phyloP scores from a whole-genome alignment of 1,140 invertebrate genomes.

The Wasmannia auropunctata region DNA sequence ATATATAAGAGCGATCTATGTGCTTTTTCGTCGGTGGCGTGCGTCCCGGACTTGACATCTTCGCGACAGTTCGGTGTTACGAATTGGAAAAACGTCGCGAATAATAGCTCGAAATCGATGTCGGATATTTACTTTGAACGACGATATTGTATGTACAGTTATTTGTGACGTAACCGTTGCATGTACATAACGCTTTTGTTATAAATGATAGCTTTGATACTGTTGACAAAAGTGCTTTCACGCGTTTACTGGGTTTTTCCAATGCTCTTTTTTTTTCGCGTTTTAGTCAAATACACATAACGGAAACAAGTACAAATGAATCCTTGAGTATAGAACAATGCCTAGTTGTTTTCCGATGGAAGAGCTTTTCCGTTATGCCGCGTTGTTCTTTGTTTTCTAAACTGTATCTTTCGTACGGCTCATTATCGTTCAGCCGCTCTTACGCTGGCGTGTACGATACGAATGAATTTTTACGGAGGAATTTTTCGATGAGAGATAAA shows the following conservation, averaged over 20 bases:
- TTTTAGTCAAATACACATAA: neutral
- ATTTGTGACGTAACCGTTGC: neutral
- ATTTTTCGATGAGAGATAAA: neutral
- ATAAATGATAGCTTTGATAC: neutral
- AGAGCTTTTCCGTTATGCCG: conserved; percentile 11
- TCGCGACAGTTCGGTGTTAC: neutral
- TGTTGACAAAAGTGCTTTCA: conserved; percentile 16
- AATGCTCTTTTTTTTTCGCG: neutral
- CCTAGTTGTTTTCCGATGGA: conserved; percentile 32
- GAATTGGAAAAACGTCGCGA: neutral
- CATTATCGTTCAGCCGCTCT: conserved; percentile 10
- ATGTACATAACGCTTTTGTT: neutral
- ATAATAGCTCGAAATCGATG: neutral
- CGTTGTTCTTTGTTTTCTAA: conserved; percentile 46
- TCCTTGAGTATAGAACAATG: conserved; percentile 21
- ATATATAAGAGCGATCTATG: neutral
- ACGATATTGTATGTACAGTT: neutral
- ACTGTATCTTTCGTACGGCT: conserved; percentile 21
- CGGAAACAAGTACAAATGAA: conserved; percentile 16
- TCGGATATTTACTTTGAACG: neutral
- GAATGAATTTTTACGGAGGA: neutral
- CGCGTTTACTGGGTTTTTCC: neutral
- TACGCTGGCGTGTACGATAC: neutral
- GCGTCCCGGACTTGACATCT: neutral
- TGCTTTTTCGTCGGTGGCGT: neutral